Evolutionary conservation across 2,797 vertebrate species (phyloP), one percentile per base, ranked within the genome.

Genomic region (Sebastes dallii): DNA sequence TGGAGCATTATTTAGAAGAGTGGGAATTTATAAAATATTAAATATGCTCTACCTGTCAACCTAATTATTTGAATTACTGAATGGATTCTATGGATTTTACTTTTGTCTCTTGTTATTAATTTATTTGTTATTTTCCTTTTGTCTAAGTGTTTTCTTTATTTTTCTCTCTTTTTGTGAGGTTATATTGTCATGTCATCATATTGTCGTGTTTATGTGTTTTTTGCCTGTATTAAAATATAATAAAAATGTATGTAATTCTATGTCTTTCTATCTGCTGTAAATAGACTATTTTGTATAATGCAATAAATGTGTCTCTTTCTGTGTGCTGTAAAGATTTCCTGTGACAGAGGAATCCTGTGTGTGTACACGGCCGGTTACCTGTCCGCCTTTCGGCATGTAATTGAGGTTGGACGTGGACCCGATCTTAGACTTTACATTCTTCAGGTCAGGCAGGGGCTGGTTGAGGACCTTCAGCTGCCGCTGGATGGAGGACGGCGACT

Each of bases 401-500:
- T 96, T 98, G 73, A 98, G 95, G 89, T 99, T 99, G 80, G 97
- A 90, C 39, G 96, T 98, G 72, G 98, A 99, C 50, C 97, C 97
- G 0, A 99, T 97, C 96, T 99, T 99, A 85, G 98, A 99, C 92
- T 95, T 97, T 90, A 99, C 95, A 30, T 98, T 98, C 94, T 96
- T 98, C 89, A 99, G 95, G 91, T 99, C 97, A 34, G 97, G 98
- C 84, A 98, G 95, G 29, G 98, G 98, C 79, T 98, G 98, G 84
- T 97, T 98, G 89, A 98, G 92, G 30, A 98, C 95, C 86, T 98
- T 97, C 78, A 99, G 96, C 91, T 99, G 98, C 87, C 98, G 96
- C 1, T 97, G 97, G 75, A 92, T 95, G 1, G 97, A 97, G 20
- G 96, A 97, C 0, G 98, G 98, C 4, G 98, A 99, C 94, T 99